These are phyloP conservation scores for Chascanopsetta lugubris DNA, from an alignment of 2,113 vertebrate species.

Conservation along the genomic window DNA sequence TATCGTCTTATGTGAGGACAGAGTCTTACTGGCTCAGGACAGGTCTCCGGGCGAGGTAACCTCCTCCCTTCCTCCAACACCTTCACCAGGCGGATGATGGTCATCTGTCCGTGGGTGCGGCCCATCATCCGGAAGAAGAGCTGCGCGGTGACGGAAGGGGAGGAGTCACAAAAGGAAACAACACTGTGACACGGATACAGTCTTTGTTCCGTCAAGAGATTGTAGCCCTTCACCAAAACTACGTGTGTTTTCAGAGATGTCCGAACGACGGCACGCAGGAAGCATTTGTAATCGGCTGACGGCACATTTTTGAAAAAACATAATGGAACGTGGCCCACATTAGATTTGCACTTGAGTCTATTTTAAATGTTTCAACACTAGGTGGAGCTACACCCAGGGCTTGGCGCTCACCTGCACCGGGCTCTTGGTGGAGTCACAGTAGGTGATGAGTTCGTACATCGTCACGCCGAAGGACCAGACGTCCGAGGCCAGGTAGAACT, in stretches of 20 bases:
- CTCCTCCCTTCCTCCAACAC: constrained; percentile 87
- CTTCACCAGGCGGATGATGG: constrained; percentile 87
- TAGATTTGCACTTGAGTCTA: too few species aligned
- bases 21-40: constrained; percentile 85
- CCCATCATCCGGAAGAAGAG: constrained; percentile 92
- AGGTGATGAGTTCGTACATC: constrained; percentile 93
- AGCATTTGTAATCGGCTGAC: too few species aligned
- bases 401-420: constrained; percentile 87
- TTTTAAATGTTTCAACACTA: too few species aligned
- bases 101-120: constrained; percentile 94
- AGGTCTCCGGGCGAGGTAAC: constrained; percentile 84
- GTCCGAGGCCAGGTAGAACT: constrained; percentile 95
- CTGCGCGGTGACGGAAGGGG: constrained; percentile 68
- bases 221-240: too few species aligned
- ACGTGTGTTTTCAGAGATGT: too few species aligned
- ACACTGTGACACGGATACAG: neutral
- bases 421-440: constrained; percentile 87
- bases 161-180: neutral
- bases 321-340: too few species aligned
- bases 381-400: neutral
- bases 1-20: neutral
- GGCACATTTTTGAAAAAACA: too few species aligned
- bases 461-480: constrained; percentile 98
- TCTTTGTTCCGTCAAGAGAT: too few species aligned
- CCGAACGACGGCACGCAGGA: too few species aligned